Evolutionary conservation across 2,888 invertebrate species (phyloP).

Genomic region (Phragmatobia fuliginosa): DNA sequence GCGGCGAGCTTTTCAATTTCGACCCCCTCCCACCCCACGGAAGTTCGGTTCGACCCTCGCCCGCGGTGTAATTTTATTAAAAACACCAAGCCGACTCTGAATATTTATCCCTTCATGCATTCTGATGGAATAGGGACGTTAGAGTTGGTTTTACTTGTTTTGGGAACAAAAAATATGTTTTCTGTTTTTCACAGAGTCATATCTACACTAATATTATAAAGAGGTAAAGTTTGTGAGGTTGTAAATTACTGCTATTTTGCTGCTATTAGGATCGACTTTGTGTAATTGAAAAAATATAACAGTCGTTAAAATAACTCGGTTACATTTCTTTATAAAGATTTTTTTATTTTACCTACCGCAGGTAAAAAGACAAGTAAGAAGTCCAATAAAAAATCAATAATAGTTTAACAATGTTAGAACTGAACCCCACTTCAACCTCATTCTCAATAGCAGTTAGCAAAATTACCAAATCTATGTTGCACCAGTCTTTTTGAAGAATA

Average conservation of each 20-base stretch:
- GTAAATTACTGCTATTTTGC: no score
- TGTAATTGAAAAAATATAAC: not conserved
- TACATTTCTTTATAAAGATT: not conserved
- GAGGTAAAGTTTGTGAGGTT: no score
- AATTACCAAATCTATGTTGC: not conserved
- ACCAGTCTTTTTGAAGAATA: no score
- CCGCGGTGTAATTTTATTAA: conserved; percentile 81
- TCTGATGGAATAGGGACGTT: conserved; percentile 57
- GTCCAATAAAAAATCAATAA: no score
- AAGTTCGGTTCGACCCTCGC: conserved; percentile 44
- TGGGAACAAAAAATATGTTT: not conserved
- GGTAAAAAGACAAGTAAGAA: no score
- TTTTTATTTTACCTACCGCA: no score
- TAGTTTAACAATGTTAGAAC: not conserved
- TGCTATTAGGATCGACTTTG: no score
- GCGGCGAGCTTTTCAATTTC: conserved; percentile 80
- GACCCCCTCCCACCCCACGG: conserved; percentile 44
- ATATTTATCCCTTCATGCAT: conserved; percentile 78
- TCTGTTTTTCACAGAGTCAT: not conserved
- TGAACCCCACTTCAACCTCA: not conserved
- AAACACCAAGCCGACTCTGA: conserved; percentile 72
- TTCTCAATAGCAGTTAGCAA: not conserved
- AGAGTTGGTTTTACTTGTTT: conserved; percentile 44
- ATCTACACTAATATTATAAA: no score
- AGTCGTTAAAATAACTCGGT: not conserved